Percentiles rank a stretch among this genome's conserved stretches.
Conservation (phyloP, 2,888 invertebrate species). For the Volucella inanis region DNA sequence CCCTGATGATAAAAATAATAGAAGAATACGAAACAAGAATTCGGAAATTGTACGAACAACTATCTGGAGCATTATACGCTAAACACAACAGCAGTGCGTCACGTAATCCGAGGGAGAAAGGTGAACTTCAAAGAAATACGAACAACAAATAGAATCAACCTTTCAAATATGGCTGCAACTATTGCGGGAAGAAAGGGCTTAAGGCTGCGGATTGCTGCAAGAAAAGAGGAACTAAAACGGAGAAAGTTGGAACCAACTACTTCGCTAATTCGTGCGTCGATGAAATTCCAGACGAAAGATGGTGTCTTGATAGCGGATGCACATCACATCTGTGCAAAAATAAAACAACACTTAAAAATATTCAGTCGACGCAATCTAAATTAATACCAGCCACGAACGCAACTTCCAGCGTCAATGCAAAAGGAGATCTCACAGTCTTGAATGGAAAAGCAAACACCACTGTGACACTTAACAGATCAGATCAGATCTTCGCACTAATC, state of each 20-base stretch:
- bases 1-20: too few species aligned
- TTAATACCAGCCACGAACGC: conserved; percentile 60
- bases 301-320: conserved; percentile 56
- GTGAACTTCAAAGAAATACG: too few species aligned
- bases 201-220: too few species aligned
- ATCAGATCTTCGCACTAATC: conserved; percentile 57
- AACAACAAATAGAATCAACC: conserved; percentile 2
- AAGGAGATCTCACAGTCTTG: conserved; percentile 17
- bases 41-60: too few species aligned
- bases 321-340: conserved; percentile 57
- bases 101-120: too few species aligned
- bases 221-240: too few species aligned
- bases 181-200: conserved; percentile 22
- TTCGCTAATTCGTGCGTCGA: neutral
- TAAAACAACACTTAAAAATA: conserved; percentile 20
- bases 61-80: too few species aligned
- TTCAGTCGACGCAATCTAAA: conserved; percentile 37
- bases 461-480: conserved; percentile 26
- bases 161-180: conserved; percentile 37
- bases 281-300: conserved; percentile 5
- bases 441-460: conserved; percentile 7
- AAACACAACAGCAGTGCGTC: too few species aligned
- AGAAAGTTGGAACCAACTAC: conserved; percentile 1
- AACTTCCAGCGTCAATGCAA: conserved; percentile 27
- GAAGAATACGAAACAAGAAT: neutral